These are phyloP conservation scores for Zootoca vivipara DNA, from an alignment of 2,113 vertebrate species.

Conservation along the genomic window DNA sequence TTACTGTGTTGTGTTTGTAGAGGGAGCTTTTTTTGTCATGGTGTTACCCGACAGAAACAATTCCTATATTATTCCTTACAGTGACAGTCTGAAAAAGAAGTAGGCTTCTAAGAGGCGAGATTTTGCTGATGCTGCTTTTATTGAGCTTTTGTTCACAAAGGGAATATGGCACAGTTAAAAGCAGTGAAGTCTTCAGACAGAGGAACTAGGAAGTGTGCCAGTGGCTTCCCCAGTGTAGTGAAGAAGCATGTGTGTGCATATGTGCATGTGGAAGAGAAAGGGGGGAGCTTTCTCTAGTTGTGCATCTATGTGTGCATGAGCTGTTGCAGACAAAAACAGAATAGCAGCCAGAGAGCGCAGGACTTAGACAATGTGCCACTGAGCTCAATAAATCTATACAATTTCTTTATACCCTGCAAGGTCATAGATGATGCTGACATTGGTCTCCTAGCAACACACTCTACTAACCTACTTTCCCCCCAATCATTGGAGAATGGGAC, in stretches of 20 bases:
- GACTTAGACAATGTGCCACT: slow-evolving; percentile 74
- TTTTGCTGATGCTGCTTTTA: slow-evolving; percentile 72
- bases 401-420: slow-evolving; percentile 78
- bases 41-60: slow-evolving; percentile 67
- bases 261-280: neutral
- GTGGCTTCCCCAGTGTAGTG: slow-evolving; percentile 27
- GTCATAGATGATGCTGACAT: slow-evolving; percentile 81
- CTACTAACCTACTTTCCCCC: slow-evolving; percentile 85
- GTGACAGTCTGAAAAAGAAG: slow-evolving; percentile 55
- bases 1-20: slow-evolving; percentile 75
- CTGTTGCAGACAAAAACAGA: slow-evolving; percentile 70
- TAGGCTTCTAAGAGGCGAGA: slow-evolving; percentile 58
- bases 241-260: slow-evolving; percentile 26
- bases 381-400: slow-evolving; percentile 83
- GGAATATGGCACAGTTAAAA: slow-evolving; percentile 56
- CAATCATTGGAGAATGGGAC: slow-evolving; percentile 80
- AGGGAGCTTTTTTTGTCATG: slow-evolving; percentile 69
- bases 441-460: slow-evolving; percentile 85
- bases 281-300: neutral
- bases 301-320: slow-evolving; percentile 18
- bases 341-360: slow-evolving; percentile 71
- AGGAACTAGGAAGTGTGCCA: slow-evolving; percentile 60
- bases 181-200: slow-evolving; percentile 57
- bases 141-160: slow-evolving; percentile 62
- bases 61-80: slow-evolving; percentile 72